Base-by-base conservation (phyloP, 2,888 invertebrate species). In the Nasonia oneida region DNA sequence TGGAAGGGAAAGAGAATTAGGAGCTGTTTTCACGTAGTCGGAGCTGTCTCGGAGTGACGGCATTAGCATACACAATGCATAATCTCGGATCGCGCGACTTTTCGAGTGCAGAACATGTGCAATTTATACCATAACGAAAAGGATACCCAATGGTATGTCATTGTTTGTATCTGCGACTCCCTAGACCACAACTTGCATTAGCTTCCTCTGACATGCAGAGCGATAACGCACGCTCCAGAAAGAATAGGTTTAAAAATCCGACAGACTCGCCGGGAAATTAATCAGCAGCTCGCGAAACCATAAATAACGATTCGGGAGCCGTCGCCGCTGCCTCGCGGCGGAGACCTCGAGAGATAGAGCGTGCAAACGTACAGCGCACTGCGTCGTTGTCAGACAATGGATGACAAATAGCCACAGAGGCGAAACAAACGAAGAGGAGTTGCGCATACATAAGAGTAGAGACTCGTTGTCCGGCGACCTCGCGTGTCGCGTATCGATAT, bases 361-460 rank as follows among this genome's bases (percentile, higher is more conserved):
- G 74, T 53, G 8, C 53, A 64, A 33, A 70, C 53, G 23, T 37
- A 37, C 37, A 37, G 37, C 70, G 39, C 64, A n/a, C 84, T 83
- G 87, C 85, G 82, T 86, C 85, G 84, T 86, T 89, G 88, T 88
- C 90, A 86, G 91, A 92, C 91, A 92, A 92, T 91, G 91, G 92
- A 92, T 92, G 92, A 92, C 91, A 92, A 92, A 92, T 92, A 91
- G 91, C 89, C 87, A 87, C 88, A 87, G 87, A 89, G 89, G 90
- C 90, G 91, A 92, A 92, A 91, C 91, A 91, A 91, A 91, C 89
- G 87, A 37, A 83, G 53, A 74, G 61, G 42, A 91, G 91, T 90
- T 85, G 81, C 84, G 76, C 53, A 77, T 39, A 37, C 83, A 70
- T 61, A 75, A 84, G 85, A 87, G 88, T 89, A 88, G 88, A 88